These are phyloP conservation scores for Patella depressa DNA, from an alignment of 2,888 invertebrate species.

Conservation along the genomic window DNA sequence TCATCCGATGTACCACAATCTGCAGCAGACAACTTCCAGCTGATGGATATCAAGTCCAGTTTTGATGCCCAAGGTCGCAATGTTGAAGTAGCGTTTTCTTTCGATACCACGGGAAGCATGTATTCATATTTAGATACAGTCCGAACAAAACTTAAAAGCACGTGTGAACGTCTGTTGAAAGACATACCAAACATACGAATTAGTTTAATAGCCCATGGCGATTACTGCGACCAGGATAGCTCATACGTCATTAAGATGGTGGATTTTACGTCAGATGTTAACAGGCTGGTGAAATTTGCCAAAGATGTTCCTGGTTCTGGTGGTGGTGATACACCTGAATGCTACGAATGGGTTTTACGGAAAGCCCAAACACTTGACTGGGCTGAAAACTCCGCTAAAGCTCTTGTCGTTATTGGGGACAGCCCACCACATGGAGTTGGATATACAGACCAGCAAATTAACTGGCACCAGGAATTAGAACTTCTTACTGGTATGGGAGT, in stretches of 20 bases:
- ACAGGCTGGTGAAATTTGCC: constrained; percentile 55
- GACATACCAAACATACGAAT: constrained; percentile 63
- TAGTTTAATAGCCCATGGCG: constrained; percentile 66
- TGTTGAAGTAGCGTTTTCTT: constrained; percentile 67
- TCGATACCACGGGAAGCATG: constrained; percentile 70
- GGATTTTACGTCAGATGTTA: constrained; percentile 60
- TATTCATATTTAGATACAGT: constrained; percentile 54
- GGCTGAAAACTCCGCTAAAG: constrained; percentile 66
- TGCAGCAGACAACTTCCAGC: neutral
- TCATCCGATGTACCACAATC: neutral
- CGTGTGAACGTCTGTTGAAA: constrained; percentile 52
- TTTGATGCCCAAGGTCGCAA: constrained; percentile 54
- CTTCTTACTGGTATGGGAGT: constrained; percentile 62
- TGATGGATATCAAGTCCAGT: constrained; percentile 50
- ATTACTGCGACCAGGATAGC: constrained; percentile 57
- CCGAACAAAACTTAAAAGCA: constrained; percentile 49
- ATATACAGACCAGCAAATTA: constrained; percentile 61
- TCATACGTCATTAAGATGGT: constrained; percentile 49
- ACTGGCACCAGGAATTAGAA: constrained; percentile 63
- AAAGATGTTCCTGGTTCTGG: constrained; percentile 46
- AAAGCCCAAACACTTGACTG: constrained; percentile 64
- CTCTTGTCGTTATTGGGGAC: constrained; percentile 67
- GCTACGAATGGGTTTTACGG: constrained; percentile 65
- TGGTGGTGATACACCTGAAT: constrained; percentile 65
- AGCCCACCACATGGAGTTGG: constrained; percentile 56